These are phyloP conservation scores for Agrotis ipsilon DNA, from an alignment of 2,888 invertebrate genomes.

Conservation along the genomic window DNA sequence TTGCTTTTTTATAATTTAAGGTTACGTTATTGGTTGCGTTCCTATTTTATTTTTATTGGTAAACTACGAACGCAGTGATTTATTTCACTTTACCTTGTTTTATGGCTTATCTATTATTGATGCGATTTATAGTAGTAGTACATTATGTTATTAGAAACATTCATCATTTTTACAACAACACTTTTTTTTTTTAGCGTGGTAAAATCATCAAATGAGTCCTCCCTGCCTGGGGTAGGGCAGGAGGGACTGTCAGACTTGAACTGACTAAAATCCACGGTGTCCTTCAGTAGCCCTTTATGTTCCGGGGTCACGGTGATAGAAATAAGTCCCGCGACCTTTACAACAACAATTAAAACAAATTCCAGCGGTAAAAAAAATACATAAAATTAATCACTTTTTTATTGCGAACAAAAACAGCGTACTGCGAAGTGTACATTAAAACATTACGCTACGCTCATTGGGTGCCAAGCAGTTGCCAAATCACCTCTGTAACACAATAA, in stretches of 20 bases:
- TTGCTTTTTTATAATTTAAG: conserved; percentile 11
- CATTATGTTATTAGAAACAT: not conserved
- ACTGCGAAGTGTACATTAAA: conserved; percentile 45
- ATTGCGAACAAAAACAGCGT: conserved; percentile 45
- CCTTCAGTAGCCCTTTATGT: too few species aligned
- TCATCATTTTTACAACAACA: conserved; percentile 36
- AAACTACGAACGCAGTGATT: not conserved
- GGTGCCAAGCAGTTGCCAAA: conserved; percentile 51
- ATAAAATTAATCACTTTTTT: conserved; percentile 47
- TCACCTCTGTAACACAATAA: conserved; percentile 38
- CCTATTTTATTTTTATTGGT: not conserved
- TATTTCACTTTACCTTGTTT: not conserved
- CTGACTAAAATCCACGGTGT: too few species aligned
- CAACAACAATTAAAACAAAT: conserved; percentile 22
- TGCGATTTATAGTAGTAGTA: not conserved
- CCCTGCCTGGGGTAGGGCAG: too few species aligned
- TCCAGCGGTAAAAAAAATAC: conserved; percentile 33
- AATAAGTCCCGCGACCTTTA: too few species aligned
- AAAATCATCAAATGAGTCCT: too few species aligned
- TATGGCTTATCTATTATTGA: not conserved
- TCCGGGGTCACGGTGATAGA: too few species aligned
- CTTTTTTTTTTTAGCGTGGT: too few species aligned
- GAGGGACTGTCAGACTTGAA: too few species aligned
- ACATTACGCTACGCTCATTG: conserved; percentile 43
- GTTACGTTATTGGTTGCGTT: not conserved